phyloP scores from a whole-genome alignment of 1,140 invertebrate genomes.

The Hermatobates lingyangjiaoensis region DNA sequence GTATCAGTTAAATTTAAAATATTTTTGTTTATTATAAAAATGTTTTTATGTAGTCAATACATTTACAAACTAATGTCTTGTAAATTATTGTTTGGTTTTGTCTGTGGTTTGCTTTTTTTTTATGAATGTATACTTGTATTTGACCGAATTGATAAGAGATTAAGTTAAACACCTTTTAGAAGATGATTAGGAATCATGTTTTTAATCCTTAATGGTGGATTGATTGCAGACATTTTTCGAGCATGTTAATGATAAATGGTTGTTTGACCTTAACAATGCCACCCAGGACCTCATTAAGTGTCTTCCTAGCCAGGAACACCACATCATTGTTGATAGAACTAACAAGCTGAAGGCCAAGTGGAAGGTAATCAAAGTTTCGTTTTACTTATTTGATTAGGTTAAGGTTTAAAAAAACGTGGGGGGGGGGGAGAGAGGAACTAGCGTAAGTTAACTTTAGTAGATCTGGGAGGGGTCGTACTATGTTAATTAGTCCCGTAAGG shows the following conservation, averaged over 20 bases:
- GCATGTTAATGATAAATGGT: slow-evolving; percentile 59
- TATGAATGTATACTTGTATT: too few relatives aligned
- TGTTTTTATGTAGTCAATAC: too few relatives aligned
- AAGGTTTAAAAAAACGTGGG: too few relatives aligned
- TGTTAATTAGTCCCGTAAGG: too few relatives aligned
- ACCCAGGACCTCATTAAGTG: slow-evolving; percentile 58
- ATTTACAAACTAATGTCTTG: not conserved
- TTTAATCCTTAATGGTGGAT: not conserved
- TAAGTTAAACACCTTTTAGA: too few relatives aligned
- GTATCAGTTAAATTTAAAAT: too few relatives aligned
- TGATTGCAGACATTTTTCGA: slow-evolving; percentile 53
- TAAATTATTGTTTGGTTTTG: not conserved
- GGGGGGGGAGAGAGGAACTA: too few relatives aligned
- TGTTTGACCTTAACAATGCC: slow-evolving; percentile 57
- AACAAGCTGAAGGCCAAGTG: slow-evolving; percentile 52
- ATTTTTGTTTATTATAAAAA: too few relatives aligned
- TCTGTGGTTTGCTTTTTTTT: not conserved
- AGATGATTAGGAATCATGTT: not conserved
- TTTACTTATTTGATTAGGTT: too few relatives aligned
- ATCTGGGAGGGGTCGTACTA: too few relatives aligned
- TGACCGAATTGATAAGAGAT: too few relatives aligned
- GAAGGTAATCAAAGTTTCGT: slow-evolving; percentile 28
- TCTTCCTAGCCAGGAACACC: slow-evolving; percentile 45
- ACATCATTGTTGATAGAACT: slow-evolving; percentile 43
- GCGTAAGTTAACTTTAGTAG: too few relatives aligned